Evolutionary conservation across 2,888 invertebrate genomes (phyloP).

Genomic region (Cryptus viduatorius): DNA sequence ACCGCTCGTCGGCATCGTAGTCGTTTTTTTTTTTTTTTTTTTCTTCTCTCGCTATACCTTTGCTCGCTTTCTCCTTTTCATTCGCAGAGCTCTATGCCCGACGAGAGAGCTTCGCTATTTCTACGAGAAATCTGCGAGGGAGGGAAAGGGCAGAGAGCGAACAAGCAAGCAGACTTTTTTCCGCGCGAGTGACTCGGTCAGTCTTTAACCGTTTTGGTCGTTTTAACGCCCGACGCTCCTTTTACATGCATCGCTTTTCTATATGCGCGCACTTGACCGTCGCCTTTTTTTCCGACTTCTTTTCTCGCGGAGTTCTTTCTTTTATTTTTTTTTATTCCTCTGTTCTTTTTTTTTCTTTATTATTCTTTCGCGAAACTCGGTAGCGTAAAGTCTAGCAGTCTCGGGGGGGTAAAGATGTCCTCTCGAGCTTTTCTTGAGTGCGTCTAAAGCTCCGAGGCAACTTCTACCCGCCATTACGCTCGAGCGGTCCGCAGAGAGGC

Average conservation of each 20-base stretch:
- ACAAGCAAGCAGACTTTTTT: conserved; percentile 46
- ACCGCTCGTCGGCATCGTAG: conserved; percentile 56
- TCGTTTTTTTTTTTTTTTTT: conserved; percentile 18
- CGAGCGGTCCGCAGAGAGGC: conserved; percentile 74
- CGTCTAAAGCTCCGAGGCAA: conserved; percentile 40
- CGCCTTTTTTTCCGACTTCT: neutral
- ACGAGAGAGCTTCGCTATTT: conserved; percentile 49
- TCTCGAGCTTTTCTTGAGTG: conserved; percentile 52
- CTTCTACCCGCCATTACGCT: conserved; percentile 80
- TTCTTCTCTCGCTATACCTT: conserved; percentile 32
- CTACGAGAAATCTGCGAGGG: conserved; percentile 42
- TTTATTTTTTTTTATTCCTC: conserved; percentile 7
- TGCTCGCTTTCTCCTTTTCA: conserved; percentile 38
- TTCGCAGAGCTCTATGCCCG: conserved; percentile 40
- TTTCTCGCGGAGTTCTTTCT: neutral
- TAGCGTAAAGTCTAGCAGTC: neutral
- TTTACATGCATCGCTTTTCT: conserved; percentile 47
- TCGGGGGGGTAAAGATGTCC: neutral
- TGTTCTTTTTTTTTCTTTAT: conserved; percentile 6
- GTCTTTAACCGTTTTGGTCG: conserved; percentile 64
- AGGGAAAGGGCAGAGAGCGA: neutral
- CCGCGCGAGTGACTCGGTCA: conserved; percentile 65
- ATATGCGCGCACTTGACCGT: conserved; percentile 63
- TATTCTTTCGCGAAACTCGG: conserved; percentile 3
- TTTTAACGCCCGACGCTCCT: conserved; percentile 56